Evolutionary conservation across 2,113 vertebrate genomes (phyloP).

Genomic region (Bothrops jararaca): DNA sequence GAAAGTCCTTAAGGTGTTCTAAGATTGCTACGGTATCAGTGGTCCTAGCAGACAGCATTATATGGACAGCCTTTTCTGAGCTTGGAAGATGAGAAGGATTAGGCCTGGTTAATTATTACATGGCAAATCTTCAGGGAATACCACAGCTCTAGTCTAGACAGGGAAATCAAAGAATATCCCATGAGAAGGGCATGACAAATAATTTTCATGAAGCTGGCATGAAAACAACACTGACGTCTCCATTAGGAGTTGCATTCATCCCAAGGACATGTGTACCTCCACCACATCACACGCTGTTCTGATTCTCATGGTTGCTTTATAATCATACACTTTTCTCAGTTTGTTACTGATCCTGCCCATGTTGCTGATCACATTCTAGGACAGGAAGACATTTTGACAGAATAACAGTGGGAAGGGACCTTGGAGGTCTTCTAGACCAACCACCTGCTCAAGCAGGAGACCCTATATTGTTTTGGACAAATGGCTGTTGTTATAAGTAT

Average conservation of each 20-base stretch:
- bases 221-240: neutral
- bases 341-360: neutral
- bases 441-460: neutral
- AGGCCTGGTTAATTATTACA: neutral
- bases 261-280: neutral
- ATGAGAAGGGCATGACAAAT: neutral
- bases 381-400: neutral
- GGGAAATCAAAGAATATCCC: neutral
- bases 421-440: neutral
- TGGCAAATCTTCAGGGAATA: neutral
- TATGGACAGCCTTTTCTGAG: neutral
- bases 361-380: neutral
- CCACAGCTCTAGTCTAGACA: neutral
- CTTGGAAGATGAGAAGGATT: neutral
- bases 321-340: neutral
- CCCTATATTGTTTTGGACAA: neutral
- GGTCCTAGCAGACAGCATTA: neutral
- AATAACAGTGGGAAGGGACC: neutral
- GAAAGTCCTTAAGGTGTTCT: neutral
- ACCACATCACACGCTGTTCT: neutral
- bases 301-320: neutral
- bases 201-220: neutral
- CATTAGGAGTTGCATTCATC: neutral
- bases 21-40: neutral
- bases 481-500: neutral